phyloP scores from a whole-genome alignment of 2,797 vertebrate species.

The Eutrigla gurnardus region DNA sequence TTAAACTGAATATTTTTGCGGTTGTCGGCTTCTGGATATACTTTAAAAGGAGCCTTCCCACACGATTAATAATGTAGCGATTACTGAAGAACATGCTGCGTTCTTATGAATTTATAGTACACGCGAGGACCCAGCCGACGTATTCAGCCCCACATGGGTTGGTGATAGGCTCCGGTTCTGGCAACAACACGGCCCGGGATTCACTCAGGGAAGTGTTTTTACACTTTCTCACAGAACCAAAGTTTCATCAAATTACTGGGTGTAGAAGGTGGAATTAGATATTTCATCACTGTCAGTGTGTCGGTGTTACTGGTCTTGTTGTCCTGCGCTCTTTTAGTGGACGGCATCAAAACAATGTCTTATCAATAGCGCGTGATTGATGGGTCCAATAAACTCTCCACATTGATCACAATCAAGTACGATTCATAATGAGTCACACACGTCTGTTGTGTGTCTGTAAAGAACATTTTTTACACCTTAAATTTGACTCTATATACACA shows the following conservation, averaged over 20 bases:
- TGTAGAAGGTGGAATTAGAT: neutral
- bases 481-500: neutral
- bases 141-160: neutral
- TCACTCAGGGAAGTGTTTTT: slow-evolving; percentile 2
- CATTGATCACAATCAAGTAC: slow-evolving; percentile 4
- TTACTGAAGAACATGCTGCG: slow-evolving; percentile 21
- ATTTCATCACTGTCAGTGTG: slow-evolving; percentile 32
- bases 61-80: slow-evolving; percentile 20
- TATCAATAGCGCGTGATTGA: slow-evolving; percentile 16
- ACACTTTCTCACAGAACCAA: neutral
- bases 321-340: neutral
- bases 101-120: slow-evolving; percentile 31
- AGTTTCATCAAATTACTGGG: slow-evolving; percentile 4
- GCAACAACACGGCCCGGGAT: neutral
- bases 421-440: neutral
- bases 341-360: neutral
- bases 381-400: slow-evolving; percentile 22
- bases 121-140: slow-evolving; percentile 6
- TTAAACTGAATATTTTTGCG: slow-evolving; percentile 32
- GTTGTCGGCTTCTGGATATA: slow-evolving; percentile 17
- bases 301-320: neutral
- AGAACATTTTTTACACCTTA: neutral
- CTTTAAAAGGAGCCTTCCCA: slow-evolving; percentile 4
- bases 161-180: slow-evolving; percentile 12
- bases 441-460: neutral